These are phyloP conservation scores for Pararge aegeria DNA, from an alignment of 1,140 invertebrate genomes.

Conservation along the genomic window DNA sequence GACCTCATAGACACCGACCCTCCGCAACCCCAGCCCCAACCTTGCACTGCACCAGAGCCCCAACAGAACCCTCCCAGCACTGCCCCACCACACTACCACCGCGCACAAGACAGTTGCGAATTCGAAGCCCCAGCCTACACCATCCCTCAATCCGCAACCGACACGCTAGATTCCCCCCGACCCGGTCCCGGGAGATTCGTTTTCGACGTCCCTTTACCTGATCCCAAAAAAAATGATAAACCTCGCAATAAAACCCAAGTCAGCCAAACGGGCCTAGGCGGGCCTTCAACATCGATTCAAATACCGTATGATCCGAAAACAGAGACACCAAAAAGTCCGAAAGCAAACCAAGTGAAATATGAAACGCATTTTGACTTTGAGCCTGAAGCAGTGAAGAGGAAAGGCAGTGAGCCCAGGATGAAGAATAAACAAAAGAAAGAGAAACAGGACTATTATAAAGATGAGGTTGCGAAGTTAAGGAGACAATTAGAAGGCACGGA, in stretches of 20 bases:
- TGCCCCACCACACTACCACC: slow-evolving; percentile 71
- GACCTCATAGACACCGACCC: slow-evolving; percentile 61
- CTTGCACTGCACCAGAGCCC: slow-evolving; percentile 55
- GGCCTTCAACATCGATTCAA: slow-evolving; percentile 59
- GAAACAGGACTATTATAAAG: slow-evolving; percentile 71
- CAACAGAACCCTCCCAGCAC: slow-evolving; percentile 57
- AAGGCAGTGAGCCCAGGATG: slow-evolving; percentile 57
- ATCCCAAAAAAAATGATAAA: slow-evolving; percentile 56
- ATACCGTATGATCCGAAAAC: slow-evolving; percentile 59
- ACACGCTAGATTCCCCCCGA: slow-evolving; percentile 64
- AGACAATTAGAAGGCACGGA: slow-evolving; percentile 68
- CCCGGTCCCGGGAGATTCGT: slow-evolving; percentile 67
- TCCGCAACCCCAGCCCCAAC: slow-evolving; percentile 45
- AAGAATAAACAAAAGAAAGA: slow-evolving; percentile 68
- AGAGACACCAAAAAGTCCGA: slow-evolving; percentile 75
- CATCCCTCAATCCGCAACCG: slow-evolving; percentile 72
- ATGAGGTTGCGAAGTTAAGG: slow-evolving; percentile 63
- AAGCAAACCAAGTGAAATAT: slow-evolving; percentile 60
- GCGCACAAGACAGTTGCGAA: slow-evolving; percentile 59
- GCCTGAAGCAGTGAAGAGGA: slow-evolving; percentile 55
- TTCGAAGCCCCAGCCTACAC: slow-evolving; percentile 61
- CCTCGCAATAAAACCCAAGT: slow-evolving; percentile 60
- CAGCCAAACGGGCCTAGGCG: slow-evolving; percentile 40
- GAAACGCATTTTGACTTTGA: slow-evolving; percentile 80
- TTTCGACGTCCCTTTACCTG: slow-evolving; percentile 72